A percentile compares a stretch with the other conserved stretches of the same genome.
phyloP scores from a whole-genome alignment of 2,797 vertebrate genomes.

The Onychomys leucogaster region DNA sequence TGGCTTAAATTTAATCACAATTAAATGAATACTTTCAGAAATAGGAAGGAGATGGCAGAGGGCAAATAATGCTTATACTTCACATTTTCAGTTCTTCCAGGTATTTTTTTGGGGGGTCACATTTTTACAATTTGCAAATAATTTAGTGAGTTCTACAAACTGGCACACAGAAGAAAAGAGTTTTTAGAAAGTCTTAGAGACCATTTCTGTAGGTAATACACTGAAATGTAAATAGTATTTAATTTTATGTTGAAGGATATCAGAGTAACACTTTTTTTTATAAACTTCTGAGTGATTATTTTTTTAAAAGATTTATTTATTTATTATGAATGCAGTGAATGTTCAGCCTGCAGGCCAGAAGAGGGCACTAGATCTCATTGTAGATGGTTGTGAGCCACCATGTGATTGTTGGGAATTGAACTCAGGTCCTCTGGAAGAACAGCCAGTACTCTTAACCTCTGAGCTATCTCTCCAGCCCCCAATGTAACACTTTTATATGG shows the following conservation, averaged over 20 bases:
- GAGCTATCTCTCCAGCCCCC: too few relatives aligned
- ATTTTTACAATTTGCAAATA: slow-evolving; percentile 45
- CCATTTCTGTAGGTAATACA: background rate
- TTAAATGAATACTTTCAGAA: slow-evolving; percentile 30
- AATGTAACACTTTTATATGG: background rate
- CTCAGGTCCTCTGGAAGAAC: too few relatives aligned
- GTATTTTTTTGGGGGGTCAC: background rate
- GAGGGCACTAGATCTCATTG: too few relatives aligned
- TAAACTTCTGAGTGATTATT: too few relatives aligned
- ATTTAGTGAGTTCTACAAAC: background rate
- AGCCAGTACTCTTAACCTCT: too few relatives aligned
- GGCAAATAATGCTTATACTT: background rate
- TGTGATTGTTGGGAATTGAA: too few relatives aligned
- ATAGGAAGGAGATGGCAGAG: background rate
- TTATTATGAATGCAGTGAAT: too few relatives aligned
- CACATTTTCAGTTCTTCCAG: background rate
- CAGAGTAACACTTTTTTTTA: background rate
- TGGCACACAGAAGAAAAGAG: background rate
- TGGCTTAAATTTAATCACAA: slow-evolving; percentile 9
- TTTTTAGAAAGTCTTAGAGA: background rate
- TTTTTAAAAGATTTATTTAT: too few relatives aligned
- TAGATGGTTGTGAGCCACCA: too few relatives aligned
- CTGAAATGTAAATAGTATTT: background rate
- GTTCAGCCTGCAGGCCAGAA: too few relatives aligned
- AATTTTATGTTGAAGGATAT: background rate